phyloP scores from a whole-genome alignment of 2,888 invertebrate genomes.

The Xestia c-nigrum region DNA sequence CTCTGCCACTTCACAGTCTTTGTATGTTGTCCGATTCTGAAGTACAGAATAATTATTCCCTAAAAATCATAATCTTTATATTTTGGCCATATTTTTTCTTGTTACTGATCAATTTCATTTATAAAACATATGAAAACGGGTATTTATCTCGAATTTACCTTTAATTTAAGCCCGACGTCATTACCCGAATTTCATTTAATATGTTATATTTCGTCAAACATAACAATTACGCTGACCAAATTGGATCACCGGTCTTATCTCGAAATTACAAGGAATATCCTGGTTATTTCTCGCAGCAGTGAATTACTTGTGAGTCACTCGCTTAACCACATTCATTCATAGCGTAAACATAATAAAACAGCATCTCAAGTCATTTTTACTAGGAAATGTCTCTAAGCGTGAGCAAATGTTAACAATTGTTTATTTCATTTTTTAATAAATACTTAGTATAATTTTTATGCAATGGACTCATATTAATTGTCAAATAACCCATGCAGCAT shows the following conservation, averaged over 20 bases:
- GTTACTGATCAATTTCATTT: background rate
- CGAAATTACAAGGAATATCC: background rate
- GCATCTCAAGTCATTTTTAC: background rate
- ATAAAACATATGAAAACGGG: no score
- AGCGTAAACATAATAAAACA: background rate
- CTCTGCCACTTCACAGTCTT: background rate
- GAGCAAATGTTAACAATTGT: background rate
- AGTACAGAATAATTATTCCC: background rate
- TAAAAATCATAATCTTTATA: background rate
- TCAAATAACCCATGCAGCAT: background rate
- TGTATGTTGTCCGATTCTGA: background rate
- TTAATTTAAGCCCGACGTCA: no score
- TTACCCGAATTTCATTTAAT: no score
- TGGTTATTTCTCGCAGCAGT: background rate
- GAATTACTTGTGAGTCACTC: constrained; percentile 13
- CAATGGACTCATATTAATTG: background rate
- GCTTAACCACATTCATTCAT: constrained; percentile 10
- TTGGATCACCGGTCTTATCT: background rate
- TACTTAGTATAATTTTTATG: background rate
- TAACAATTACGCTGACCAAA: background rate
- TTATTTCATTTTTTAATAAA: background rate
- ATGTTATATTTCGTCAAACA: background rate
- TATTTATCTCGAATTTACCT: no score
- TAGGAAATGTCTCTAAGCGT: background rate
- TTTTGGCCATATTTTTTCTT: background rate